Conservation (phyloP, 2,113 vertebrate genomes). For the Paratilapia polleni region DNA sequence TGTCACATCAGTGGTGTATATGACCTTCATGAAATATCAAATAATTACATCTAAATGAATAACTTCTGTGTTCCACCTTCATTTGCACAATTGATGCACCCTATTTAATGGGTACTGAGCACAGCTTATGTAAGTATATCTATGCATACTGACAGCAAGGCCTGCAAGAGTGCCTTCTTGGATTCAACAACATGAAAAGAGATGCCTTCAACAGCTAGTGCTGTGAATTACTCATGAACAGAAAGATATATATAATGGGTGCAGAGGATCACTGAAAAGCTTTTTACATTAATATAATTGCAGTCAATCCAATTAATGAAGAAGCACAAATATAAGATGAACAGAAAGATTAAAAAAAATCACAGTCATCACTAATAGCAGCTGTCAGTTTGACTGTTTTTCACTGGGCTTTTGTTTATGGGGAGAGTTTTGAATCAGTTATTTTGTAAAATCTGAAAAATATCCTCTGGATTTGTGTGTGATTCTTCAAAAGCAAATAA, state of each 20-base stretch:
- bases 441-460: background rate
- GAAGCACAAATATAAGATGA: background rate
- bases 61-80: background rate
- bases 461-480: background rate
- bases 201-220: background rate
- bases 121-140: background rate
- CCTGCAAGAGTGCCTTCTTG: background rate
- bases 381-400: background rate
- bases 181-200: slow-evolving; percentile 19
- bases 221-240: slow-evolving; percentile 29
- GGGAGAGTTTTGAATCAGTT: background rate
- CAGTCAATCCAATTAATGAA: slow-evolving; percentile 20
- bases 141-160: background rate
- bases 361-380: background rate
- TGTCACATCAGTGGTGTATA: background rate
- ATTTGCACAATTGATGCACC: slow-evolving; percentile 2
- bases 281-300: background rate
- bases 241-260: background rate
- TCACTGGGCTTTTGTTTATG: background rate
- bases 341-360: slow-evolving; percentile 10
- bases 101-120: slow-evolving; percentile 4
- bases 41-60: slow-evolving; percentile 21
- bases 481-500: background rate
- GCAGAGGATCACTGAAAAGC: background rate
- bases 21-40: slow-evolving; percentile 18